Percentiles rank a stretch among this genome's conserved stretches.
phyloP scores from a whole-genome alignment of 2,797 vertebrate species.

The Valencia hispanica region DNA sequence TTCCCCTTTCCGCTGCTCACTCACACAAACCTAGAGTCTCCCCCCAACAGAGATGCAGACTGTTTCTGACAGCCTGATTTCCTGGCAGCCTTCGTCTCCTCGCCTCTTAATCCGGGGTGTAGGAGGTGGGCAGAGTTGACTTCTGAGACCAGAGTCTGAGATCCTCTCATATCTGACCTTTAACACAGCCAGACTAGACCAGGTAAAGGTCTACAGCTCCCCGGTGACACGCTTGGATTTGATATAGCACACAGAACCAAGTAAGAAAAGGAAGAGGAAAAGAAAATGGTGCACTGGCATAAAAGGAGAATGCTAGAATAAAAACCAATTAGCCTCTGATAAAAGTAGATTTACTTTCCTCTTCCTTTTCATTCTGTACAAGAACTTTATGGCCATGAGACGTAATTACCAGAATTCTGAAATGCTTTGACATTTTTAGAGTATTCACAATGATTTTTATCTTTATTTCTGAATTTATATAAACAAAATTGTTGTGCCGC shows the following conservation, averaged over 20 bases:
- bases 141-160: slow-evolving; percentile 63
- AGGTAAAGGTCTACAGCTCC: slow-evolving; percentile 74
- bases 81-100: slow-evolving; percentile 59
- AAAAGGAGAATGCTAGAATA: slow-evolving; percentile 41
- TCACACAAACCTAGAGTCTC: slow-evolving; percentile 25
- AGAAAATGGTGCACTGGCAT: slow-evolving; percentile 5
- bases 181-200: slow-evolving; percentile 67
- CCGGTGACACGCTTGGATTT: slow-evolving; percentile 49
- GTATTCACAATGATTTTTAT: slow-evolving; percentile 14
- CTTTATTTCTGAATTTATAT: slow-evolving; percentile 12
- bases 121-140: slow-evolving; percentile 47
- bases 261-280: slow-evolving; percentile 1
- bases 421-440: slow-evolving; percentile 13
- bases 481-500: too few relatives aligned
- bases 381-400: slow-evolving; percentile 34
- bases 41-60: slow-evolving; percentile 51
- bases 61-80: slow-evolving; percentile 63
- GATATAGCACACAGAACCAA: slow-evolving; percentile 33
- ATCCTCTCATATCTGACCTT: slow-evolving; percentile 75
- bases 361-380: slow-evolving; percentile 40
- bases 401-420: slow-evolving; percentile 26
- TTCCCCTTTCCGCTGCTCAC: neutral
- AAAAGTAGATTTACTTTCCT: slow-evolving; percentile 22
- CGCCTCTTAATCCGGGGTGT: slow-evolving; percentile 57
- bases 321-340: slow-evolving; percentile 41